Percentiles rank a stretch among this genome's conserved stretches.
These are phyloP conservation scores for Sylvia borin DNA, from an alignment of 2,797 vertebrate genomes.

Conservation along the genomic window DNA sequence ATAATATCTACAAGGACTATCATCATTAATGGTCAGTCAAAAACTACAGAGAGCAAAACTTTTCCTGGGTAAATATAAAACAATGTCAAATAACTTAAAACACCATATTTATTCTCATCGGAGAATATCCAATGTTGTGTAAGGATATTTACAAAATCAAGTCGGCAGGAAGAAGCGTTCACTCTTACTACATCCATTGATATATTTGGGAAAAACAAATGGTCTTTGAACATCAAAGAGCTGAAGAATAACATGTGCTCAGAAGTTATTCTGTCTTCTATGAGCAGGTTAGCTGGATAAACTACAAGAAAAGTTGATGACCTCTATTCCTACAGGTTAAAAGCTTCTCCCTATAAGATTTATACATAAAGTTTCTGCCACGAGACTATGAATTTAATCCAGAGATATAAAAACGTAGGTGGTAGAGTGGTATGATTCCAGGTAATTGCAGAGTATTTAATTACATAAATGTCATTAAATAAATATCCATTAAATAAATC, in stretches of 20 bases:
- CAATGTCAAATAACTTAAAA: background rate
- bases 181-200: background rate
- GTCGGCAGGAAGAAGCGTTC: background rate
- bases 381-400: background rate
- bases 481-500: background rate
- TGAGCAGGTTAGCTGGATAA: background rate
- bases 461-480: background rate
- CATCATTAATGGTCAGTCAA: fast-evolving
- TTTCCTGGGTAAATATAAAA: background rate
- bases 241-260: background rate
- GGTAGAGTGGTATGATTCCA: background rate
- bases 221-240: background rate
- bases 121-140: background rate
- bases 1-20: background rate
- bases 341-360: background rate
- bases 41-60: background rate
- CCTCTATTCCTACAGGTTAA: background rate
- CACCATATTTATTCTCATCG: background rate
- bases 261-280: background rate
- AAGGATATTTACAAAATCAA: background rate
- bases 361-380: background rate
- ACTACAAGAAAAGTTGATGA: background rate
- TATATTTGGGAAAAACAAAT: background rate
- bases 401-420: background rate
- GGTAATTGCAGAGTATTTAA: background rate